Evolutionary conservation across 1,140 invertebrate genomes (phyloP).

Genomic region (Scaptodrosophila lebanonensis): DNA sequence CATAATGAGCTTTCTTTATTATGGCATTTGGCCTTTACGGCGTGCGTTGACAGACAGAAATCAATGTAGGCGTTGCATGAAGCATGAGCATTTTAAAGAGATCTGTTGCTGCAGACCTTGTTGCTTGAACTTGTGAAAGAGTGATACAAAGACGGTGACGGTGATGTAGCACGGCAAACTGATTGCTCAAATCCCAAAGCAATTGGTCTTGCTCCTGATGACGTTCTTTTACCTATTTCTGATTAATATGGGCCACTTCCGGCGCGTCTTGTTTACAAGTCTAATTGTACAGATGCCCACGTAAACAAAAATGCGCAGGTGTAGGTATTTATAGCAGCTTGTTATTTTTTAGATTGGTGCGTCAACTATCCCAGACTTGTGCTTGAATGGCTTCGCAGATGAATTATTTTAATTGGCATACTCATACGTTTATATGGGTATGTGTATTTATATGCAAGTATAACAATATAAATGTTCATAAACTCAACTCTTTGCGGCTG

Average conservation of each 20-base stretch:
- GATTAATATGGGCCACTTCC: slow-evolving; percentile 58
- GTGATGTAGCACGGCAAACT: slow-evolving; percentile 11
- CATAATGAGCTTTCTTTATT: slow-evolving; percentile 27
- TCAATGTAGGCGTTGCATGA: slow-evolving; percentile 52
- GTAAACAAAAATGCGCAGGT: slow-evolving; percentile 68
- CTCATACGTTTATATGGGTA: slow-evolving; percentile 7
- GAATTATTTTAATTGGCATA: slow-evolving; percentile 65
- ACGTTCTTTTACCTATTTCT: not conserved
- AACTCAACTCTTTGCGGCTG: slow-evolving; percentile 34
- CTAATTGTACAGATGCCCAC: slow-evolving; percentile 51
- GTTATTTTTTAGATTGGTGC: slow-evolving; percentile 20
- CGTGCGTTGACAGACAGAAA: slow-evolving; percentile 63
- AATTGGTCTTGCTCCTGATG: slow-evolving; percentile 11
- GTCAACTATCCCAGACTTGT: slow-evolving; percentile 15
- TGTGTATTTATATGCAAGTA: no score
- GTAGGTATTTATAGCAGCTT: slow-evolving; percentile 50
- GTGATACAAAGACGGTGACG: slow-evolving; percentile 53
- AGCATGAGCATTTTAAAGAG: slow-evolving; percentile 37
- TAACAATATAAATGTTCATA: no score
- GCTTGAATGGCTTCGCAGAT: slow-evolving; percentile 49
- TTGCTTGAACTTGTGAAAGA: slow-evolving; percentile 68
- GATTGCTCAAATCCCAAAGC: not conserved
- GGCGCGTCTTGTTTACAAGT: slow-evolving; percentile 65
- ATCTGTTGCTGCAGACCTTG: slow-evolving; percentile 55
- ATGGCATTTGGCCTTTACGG: slow-evolving; percentile 62